Conservation (phyloP, 2,888 invertebrate genomes). For the Bellardia pandia region DNA sequence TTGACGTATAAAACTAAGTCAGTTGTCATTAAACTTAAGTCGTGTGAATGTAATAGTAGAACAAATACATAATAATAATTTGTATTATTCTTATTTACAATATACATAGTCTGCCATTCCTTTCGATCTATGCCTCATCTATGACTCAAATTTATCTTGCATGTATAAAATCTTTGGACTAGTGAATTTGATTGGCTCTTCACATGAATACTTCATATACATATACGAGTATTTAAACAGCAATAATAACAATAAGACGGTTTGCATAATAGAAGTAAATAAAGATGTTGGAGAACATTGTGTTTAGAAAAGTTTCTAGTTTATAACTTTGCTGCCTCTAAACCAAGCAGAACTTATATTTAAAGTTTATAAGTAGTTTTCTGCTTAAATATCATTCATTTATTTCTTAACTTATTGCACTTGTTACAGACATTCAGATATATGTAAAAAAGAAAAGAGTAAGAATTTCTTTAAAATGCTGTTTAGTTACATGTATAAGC, state of each 20-base stretch:
- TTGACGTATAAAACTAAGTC: no score
- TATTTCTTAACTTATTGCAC: no score
- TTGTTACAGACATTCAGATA: conserved; percentile 1
- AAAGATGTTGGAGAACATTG: neutral
- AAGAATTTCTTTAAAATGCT: neutral
- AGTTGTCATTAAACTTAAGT: no score
- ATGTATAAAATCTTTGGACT: neutral
- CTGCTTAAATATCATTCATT: conserved; percentile 34
- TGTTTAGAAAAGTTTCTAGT: conserved; percentile 37
- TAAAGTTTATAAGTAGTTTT: neutral
- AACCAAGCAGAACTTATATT: conserved; percentile 1
- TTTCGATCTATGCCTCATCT: no score
- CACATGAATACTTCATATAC: conserved; percentile 2
- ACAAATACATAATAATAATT: no score
- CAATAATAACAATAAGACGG: conserved; percentile 19
- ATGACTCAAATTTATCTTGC: no score
- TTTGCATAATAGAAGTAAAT: neutral
- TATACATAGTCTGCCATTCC: no score
- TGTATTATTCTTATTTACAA: no score
- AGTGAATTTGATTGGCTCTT: conserved; percentile 46
- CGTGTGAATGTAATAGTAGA: no score
- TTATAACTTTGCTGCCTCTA: conserved; percentile 25
- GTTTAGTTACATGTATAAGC: no score
- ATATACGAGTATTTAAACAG: neutral
- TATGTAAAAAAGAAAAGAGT: neutral